Percentiles rank a stretch among this genome's conserved stretches.
Evolutionary conservation across 2,113 vertebrate species (phyloP).

Genomic region (Elephas maximus): DNA sequence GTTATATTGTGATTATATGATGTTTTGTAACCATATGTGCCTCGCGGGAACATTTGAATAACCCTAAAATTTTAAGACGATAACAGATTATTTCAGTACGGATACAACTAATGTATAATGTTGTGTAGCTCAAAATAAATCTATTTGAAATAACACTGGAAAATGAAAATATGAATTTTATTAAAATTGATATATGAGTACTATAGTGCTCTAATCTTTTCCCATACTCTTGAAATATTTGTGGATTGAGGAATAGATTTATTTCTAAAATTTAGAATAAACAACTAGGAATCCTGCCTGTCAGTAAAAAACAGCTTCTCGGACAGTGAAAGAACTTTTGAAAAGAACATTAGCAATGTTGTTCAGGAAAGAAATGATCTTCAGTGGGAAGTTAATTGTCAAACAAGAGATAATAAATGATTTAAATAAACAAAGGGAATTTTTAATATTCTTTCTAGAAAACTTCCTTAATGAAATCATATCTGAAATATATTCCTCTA

Average conservation of each 20-base stretch:
- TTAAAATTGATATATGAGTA: neutral
- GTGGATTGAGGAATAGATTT: neutral
- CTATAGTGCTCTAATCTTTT: neutral
- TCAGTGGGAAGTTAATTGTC: slow-evolving; percentile 30
- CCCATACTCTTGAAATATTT: neutral
- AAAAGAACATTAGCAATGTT: neutral
- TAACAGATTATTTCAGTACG: neutral
- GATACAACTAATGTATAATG: neutral
- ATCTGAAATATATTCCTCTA: slow-evolving; percentile 27
- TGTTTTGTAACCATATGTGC: neutral
- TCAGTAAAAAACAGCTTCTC: neutral
- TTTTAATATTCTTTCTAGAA: slow-evolving; percentile 25
- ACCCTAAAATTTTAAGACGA: neutral
- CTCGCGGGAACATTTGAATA: neutral
- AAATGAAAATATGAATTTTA: slow-evolving; percentile 32
- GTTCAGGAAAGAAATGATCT: slow-evolving; percentile 31
- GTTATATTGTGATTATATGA: slow-evolving; percentile 2
- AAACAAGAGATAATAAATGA: slow-evolving; percentile 56
- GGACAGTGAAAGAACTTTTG: neutral
- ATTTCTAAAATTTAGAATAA: neutral
- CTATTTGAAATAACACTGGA: neutral
- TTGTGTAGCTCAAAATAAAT: neutral
- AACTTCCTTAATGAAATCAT: slow-evolving; percentile 60
- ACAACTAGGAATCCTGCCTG: neutral
- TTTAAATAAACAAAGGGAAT: slow-evolving; percentile 29